These are phyloP conservation scores for Patella ulyssiponensis DNA, from an alignment of 2,888 invertebrate species.

Conservation along the genomic window DNA sequence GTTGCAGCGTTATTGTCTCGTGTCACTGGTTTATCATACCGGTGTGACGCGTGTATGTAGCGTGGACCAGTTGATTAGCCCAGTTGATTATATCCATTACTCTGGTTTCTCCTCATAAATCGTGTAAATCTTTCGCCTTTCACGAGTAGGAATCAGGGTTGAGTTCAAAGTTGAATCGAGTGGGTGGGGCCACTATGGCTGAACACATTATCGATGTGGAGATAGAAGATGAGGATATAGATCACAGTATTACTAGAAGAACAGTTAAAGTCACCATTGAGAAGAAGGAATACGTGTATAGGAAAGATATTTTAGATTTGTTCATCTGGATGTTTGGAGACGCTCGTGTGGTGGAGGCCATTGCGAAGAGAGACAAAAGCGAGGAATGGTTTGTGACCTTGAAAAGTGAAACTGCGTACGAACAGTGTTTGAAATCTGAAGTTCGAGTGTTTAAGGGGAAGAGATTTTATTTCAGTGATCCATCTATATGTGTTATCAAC, in stretches of 20 bases:
- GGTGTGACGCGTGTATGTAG: too few relatives aligned
- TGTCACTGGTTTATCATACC: too few relatives aligned
- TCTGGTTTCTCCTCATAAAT: too few relatives aligned
- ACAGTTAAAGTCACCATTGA: background rate
- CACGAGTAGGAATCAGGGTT: too few relatives aligned
- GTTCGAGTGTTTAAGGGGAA: rapidly evolving
- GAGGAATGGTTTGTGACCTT: background rate
- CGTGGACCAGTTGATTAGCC: too few relatives aligned
- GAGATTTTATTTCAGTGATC: background rate
- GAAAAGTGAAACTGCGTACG: background rate
- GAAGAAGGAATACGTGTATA: background rate
- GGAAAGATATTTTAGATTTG: too few relatives aligned
- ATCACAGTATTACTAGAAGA: background rate
- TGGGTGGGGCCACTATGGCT: too few relatives aligned
- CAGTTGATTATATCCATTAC: too few relatives aligned
- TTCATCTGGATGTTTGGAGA: background rate
- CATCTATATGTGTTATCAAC: background rate
- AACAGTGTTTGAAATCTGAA: background rate
- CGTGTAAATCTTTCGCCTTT: too few relatives aligned
- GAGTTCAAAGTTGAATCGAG: too few relatives aligned
- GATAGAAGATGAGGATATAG: background rate
- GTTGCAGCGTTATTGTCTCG: too few relatives aligned
- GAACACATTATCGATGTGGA: background rate
- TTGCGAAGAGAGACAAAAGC: background rate
- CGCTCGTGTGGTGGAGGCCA: background rate